These are phyloP conservation scores for Cyphomyrus plagiostoma DNA, from an alignment of 2,113 vertebrate genomes.

Conservation along the genomic window DNA sequence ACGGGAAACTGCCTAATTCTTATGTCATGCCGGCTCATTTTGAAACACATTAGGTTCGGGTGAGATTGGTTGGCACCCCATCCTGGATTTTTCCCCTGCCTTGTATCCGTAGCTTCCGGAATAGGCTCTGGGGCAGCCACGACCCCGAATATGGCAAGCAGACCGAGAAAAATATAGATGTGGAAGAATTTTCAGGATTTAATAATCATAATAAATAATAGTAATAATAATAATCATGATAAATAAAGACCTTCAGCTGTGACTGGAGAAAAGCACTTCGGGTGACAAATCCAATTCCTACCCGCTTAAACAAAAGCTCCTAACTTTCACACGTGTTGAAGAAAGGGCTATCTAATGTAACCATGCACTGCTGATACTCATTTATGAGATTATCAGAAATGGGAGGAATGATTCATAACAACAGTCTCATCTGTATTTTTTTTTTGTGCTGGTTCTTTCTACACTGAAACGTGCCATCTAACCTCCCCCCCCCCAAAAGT, in stretches of 20 bases:
- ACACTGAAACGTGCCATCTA: not conserved
- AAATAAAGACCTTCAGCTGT: not conserved
- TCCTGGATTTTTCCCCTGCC: not conserved
- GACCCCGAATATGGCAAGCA: not conserved
- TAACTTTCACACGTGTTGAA: not conserved
- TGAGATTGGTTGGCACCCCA: not conserved
- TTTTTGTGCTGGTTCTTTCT: not conserved
- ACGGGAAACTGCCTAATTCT: not conserved
- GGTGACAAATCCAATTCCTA: not conserved
- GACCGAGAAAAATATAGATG: not conserved
- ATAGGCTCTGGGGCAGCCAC: not conserved
- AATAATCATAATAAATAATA: not conserved
- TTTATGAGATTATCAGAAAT: not conserved
- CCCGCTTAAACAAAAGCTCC: not conserved
- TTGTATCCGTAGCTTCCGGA: not conserved
- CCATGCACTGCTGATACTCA: not conserved
- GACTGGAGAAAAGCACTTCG: not conserved
- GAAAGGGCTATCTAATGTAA: not conserved
- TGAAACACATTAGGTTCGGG: not conserved
- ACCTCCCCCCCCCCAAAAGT: not conserved
- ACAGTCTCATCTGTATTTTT: not conserved
- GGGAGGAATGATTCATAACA: not conserved
- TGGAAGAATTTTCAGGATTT: not conserved
- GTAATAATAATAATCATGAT: no score
- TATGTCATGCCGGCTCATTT: not conserved